These are phyloP conservation scores for Phthorimaea operculella DNA, from an alignment of 1,140 invertebrate species.

Conservation along the genomic window DNA sequence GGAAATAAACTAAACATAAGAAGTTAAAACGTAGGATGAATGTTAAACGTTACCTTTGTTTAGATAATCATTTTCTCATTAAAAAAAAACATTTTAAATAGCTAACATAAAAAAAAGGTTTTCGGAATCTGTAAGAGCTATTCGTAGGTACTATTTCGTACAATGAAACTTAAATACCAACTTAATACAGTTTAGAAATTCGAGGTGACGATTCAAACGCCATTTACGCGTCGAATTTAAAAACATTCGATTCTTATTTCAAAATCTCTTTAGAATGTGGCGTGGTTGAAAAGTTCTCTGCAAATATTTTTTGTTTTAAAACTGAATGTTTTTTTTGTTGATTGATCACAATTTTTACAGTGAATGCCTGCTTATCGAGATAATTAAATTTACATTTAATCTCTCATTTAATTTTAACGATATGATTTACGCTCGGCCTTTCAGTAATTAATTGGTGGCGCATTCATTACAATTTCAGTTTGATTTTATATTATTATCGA, in stretches of 20 bases:
- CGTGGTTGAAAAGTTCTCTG: not conserved
- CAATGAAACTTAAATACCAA: not conserved
- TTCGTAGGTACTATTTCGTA: too few species aligned
- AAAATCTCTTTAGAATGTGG: conserved; percentile 20
- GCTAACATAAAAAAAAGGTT: too few species aligned
- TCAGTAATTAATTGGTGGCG: not conserved
- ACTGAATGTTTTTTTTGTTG: not conserved
- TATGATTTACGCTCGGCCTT: not conserved
- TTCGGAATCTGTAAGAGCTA: too few species aligned
- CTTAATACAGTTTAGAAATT: conserved; percentile 38
- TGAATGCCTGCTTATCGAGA: not conserved
- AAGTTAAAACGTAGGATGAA: too few species aligned
- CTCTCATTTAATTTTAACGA: not conserved
- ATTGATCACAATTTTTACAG: not conserved
- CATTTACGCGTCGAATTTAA: conserved; percentile 46
- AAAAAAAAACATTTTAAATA: too few species aligned
- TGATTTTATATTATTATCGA: not conserved
- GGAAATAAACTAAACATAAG: too few species aligned
- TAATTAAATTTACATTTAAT: not conserved
- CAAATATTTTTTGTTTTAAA: not conserved
- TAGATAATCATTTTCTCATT: too few species aligned
- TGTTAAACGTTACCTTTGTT: too few species aligned
- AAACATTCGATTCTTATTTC: conserved; percentile 61
- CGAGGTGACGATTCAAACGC: conserved; percentile 47
- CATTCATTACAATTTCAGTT: not conserved